A percentile compares a stretch with the other conserved stretches of the same genome.
These are phyloP conservation scores for Electrona antarctica DNA, from an alignment of 2,113 vertebrate genomes.

Conservation along the genomic window DNA sequence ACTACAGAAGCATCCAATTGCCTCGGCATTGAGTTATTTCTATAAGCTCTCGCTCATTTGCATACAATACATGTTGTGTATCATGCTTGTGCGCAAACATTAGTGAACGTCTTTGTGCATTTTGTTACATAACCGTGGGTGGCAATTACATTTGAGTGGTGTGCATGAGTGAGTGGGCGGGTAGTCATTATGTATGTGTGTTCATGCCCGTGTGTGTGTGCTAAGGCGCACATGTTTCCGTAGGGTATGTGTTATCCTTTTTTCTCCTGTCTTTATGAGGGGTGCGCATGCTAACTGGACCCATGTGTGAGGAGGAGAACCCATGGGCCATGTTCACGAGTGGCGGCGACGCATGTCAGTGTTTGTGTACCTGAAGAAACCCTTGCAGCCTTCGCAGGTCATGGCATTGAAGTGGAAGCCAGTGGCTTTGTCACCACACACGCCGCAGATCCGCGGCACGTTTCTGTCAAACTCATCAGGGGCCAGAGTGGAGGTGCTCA, in stretches of 20 bases:
- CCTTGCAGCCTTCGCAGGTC: conserved; percentile 99
- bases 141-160: conserved; percentile 39
- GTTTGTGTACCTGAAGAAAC: conserved; percentile 90
- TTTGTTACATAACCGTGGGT: conserved; percentile 48
- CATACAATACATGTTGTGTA: conserved; percentile 43
- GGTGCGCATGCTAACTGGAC: neutral
- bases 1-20: conserved; percentile 1
- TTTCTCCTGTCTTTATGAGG: conserved; percentile 12
- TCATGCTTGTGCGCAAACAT: conserved; percentile 21
- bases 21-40: conserved; percentile 17
- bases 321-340: neutral
- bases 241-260: conserved; percentile 26
- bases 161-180: conserved; percentile 16
- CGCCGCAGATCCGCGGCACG: conserved; percentile 89
- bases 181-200: conserved; percentile 22
- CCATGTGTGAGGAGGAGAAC: neutral
- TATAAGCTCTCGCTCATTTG: conserved; percentile 30
- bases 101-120: conserved; percentile 22
- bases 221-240: neutral
- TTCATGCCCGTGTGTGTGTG: neutral
- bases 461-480: conserved; percentile 86
- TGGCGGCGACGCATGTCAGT: conserved; percentile 1
- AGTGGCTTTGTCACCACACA: conserved; percentile 93
- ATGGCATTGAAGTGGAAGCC: conserved; percentile 99
- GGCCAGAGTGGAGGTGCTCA: conserved; percentile 83